phyloP scores from a whole-genome alignment of 2,797 vertebrate species.

The Podarcis lilfordi region DNA sequence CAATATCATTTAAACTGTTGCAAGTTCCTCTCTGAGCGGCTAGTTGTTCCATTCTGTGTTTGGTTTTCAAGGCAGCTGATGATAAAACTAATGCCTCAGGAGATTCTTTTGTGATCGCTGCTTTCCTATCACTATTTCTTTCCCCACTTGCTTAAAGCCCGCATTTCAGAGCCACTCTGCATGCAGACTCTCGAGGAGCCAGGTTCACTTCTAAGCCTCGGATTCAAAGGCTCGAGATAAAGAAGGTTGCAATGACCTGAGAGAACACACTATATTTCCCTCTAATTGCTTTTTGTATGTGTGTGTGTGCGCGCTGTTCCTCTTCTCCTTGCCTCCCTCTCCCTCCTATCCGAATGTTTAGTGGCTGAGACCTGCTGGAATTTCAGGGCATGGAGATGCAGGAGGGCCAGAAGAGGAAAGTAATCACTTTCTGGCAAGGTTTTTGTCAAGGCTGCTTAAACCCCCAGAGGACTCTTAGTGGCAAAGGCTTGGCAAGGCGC shows the following conservation, averaged over 20 bases:
- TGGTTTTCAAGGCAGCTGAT: slow-evolving; percentile 39
- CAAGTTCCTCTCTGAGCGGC: slow-evolving; percentile 36
- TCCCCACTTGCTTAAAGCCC: slow-evolving; percentile 4
- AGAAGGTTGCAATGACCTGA: slow-evolving; percentile 21
- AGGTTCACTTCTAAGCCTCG: slow-evolving; percentile 33
- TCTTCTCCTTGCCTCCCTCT: neutral
- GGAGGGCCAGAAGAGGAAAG: slow-evolving; percentile 27
- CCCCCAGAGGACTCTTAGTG: slow-evolving; percentile 15
- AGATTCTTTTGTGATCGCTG: slow-evolving; percentile 47
- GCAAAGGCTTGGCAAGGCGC: slow-evolving; percentile 25
- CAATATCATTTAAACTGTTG: slow-evolving; percentile 31
- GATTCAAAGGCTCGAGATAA: slow-evolving; percentile 49
- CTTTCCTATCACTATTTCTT: slow-evolving; percentile 6
- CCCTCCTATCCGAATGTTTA: slow-evolving; percentile 34
- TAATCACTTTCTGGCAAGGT: slow-evolving; percentile 24
- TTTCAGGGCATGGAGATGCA: slow-evolving; percentile 36
- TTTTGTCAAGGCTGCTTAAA: slow-evolving; percentile 45
- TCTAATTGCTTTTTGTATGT: slow-evolving; percentile 48
- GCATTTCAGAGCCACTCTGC: slow-evolving; percentile 11
- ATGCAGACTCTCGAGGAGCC: slow-evolving; percentile 29
- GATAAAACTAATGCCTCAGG: slow-evolving; percentile 45
- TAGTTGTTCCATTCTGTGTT: slow-evolving; percentile 33
- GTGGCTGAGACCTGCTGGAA: slow-evolving; percentile 41
- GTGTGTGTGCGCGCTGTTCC: neutral
- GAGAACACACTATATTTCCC: neutral